Percentiles rank a stretch among this genome's conserved stretches.
Conservation (phyloP, 2,888 invertebrate genomes). For the Drosophila emarginata region DNA sequence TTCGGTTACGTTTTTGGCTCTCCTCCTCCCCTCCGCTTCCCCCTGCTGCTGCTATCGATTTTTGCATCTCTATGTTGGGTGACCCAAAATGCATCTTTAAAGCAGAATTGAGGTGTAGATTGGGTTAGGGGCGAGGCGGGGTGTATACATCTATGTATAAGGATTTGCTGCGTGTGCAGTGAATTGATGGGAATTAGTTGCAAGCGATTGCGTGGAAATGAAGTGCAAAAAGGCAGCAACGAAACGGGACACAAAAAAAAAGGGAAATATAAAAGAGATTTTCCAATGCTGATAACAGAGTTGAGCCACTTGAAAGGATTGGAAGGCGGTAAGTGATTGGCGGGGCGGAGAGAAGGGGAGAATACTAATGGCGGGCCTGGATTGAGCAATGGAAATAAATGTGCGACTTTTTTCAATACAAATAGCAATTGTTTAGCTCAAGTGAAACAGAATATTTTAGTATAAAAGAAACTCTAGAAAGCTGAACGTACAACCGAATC, state of each 20-base stretch:
- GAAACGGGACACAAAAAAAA: slow-evolving; percentile 32
- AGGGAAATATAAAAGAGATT: slow-evolving; percentile 29
- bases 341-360: background rate
- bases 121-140: background rate
- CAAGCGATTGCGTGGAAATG: slow-evolving; percentile 67
- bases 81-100: slow-evolving; percentile 64
- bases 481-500: background rate
- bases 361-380: slow-evolving; percentile 7
- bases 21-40: background rate
- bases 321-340: background rate
- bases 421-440: slow-evolving; percentile 55
- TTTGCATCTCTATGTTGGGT: slow-evolving; percentile 37
- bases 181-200: slow-evolving; percentile 56
- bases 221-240: slow-evolving; percentile 54
- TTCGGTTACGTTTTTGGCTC: slow-evolving; percentile 42
- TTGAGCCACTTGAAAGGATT: slow-evolving; percentile 18
- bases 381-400: slow-evolving; percentile 47
- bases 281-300: slow-evolving; percentile 33
- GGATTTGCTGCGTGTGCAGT: slow-evolving; percentile 40
- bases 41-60: background rate
- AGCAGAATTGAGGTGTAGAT: slow-evolving; percentile 30
- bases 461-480: slow-evolving; percentile 2
- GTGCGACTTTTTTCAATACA: slow-evolving; percentile 69
- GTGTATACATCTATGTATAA: background rate
- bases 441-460: background rate